Base-by-base conservation (phyloP, 2,797 vertebrate genomes). In the Borostomias antarcticus region DNA sequence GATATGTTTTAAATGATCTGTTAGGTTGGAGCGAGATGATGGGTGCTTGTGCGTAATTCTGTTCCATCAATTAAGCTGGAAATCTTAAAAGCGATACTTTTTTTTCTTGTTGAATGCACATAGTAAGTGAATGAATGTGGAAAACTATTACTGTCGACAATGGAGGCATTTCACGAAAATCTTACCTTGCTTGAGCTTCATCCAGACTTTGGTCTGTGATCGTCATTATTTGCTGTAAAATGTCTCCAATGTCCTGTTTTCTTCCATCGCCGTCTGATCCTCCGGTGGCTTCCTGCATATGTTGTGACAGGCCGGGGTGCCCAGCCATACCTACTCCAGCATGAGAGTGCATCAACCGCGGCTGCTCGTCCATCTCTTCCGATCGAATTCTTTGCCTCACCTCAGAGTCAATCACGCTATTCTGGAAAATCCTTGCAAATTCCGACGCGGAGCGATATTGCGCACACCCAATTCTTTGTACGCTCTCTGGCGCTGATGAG, bases 191-290 rank as follows among this genome's bases (percentile, higher is more conserved):
- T 91, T 98, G 96, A 69, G 96, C 96, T 86, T 98, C 96, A 73
- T 98, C 96, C 94, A 98, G 93, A 91, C 96, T 98, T 90, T 98
- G 96, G 80, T 98, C 96, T 62, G 96, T 98, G 92, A 98, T 98
- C 93, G 96, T 98, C 96, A 98, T 98, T 72, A 98, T 98, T 86
- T 98, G 96, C 92, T 98, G 96, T 89, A 98, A 93, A 91, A 98
- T 98, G 94, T 98, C 96, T 89, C 96, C 96, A 80, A 98, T 98
- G 94, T 98, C 96, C 92, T 97, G 96, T 78, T 98, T 98, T 43
- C 96, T 91, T 53, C 94, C 95, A 85, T 96, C 96, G 70, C 93
- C 94, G 91, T 98, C 96, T 68, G 89, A 77, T 70, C 89, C 95
- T 75, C 92, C 95, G 79, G 86, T 91, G 82, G 94, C 94, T 70